Base-by-base conservation (phyloP, 2,888 invertebrate genomes). In the Epirrhoe tristata region DNA sequence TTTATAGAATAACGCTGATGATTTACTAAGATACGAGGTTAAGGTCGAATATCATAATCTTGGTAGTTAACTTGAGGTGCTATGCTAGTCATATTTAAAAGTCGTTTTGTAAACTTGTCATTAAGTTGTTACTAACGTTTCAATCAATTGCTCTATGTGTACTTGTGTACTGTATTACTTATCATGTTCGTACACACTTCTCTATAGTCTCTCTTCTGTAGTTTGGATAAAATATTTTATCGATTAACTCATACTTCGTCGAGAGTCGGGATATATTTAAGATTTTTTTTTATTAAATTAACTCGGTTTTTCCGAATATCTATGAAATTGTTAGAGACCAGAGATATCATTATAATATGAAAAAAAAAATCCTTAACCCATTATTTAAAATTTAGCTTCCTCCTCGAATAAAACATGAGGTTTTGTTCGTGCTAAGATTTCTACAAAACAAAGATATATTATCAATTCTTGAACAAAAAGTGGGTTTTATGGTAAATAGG, bases 401-500 rank as follows among this genome's bases (percentile, higher is more conserved):
- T 34, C 7, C 10, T 39, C 10, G 39, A 39, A 39, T 39, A 39
- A 39, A 39, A 43, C 39, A 43, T 12, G 8, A 4, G 39, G 5
- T 31, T 17, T 46, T n/a, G n/a, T 39, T 17, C 34, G 24, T 10
- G 10, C 36, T 58, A 53, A 32, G 14, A n/a, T 24, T 24, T 48
- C 14, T 51, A 48, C 14, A 7, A 17, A 8, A n/a, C 56, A 53
- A 56, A 63, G 8, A 34, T 46, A 24, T 2, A 2, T 17, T 57
- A 46, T 53, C 46, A 46, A 12, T 58, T 63, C 32, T 7, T 17
- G 0, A 61, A 58, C 50, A 63, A 55, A 54, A 58, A 63, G 31
- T 48, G n/a, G 52, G 34, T 14, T 17, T 59, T 63, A 63, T 63
- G 55, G 51, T 57, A 60, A 63, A 16, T 31, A 48, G 56, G 17